Conservation (phyloP, 2,113 vertebrate species). For the Lampris megalopsis region DNA sequence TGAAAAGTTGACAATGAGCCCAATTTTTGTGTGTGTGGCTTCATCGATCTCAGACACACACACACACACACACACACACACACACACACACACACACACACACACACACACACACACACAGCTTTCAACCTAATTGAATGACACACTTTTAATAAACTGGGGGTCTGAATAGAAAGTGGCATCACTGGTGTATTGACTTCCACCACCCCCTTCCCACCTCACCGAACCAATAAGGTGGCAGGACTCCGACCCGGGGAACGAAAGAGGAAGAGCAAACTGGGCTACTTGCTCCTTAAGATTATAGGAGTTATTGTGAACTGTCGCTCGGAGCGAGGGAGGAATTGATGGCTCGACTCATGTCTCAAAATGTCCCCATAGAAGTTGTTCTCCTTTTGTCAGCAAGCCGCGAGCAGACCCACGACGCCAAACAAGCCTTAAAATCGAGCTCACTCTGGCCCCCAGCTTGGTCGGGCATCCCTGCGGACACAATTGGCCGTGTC, state of each 20-base stretch:
- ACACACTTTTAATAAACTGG: conserved; percentile 76
- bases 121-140: conserved; percentile 74
- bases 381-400: too few species aligned
- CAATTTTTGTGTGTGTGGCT: conserved; percentile 76
- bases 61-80: conserved; percentile 20
- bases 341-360: background rate
- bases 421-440: too few species aligned
- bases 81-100: background rate
- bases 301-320: too few species aligned
- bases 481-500: too few species aligned
- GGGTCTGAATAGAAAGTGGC: conserved; percentile 73
- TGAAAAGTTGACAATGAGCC: conserved; percentile 67
- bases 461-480: too few species aligned
- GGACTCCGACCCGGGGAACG: conserved; percentile 1
- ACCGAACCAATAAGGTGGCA: conserved; percentile 28
- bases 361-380: background rate
- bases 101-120: conserved; percentile 38
- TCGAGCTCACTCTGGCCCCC: too few species aligned
- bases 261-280: background rate
- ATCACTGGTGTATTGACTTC: conserved; percentile 71
- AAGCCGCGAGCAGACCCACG: too few species aligned
- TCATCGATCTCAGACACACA: conserved; percentile 60
- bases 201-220: conserved; percentile 48
- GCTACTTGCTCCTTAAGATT: background rate
- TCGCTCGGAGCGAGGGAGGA: too few species aligned